Base-by-base conservation (phyloP, 2,888 invertebrate genomes). In the Ctenicera cuprea region DNA sequence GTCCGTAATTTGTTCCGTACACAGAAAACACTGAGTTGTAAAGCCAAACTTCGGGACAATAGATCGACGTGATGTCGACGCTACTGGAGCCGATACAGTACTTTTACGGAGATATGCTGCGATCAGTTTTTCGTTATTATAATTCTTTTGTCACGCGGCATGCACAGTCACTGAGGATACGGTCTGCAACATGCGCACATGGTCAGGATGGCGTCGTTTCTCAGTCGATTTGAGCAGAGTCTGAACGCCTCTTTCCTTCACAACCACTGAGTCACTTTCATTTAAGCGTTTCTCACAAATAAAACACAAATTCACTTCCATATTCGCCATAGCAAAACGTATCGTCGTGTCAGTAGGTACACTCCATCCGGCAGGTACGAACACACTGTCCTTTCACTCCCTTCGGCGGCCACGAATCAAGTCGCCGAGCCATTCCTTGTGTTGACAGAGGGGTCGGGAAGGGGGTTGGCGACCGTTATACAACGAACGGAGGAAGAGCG, bases 41-140 rank as follows among this genome's bases (percentile, higher is more conserved):
- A 73, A 73, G 52, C 69, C 16, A 62, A 73, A 73, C 3, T 11
- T 37, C 18, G 41, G 41, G 0, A 54, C 43, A 50, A 0, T 52
- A 14, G 57, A 68, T 8, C 62, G 3, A 16, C 61, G 54, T 22
- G 72, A 72, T 2, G 57, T 59, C 37, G 67, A 57, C 22, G 67
- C 61, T 37, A 52, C 67, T 48, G 3, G 67, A 68, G 72, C 30
- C 11, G 5, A 1, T 2, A 0, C 14, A 57, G 0, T 9, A 48
- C 1, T 45, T 48, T 61, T 57, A 69, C 52, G 41, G 3, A 43
- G 11, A 63, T 45, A 45, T 33, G 63, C 54, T 20, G 41, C 57
- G 30, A 73, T 75, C 16, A 67, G 41, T 73, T 73, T 75, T n/a
- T 67, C 57, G 52, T 72, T 73, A 22, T 54, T 75, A 70, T 73